These are phyloP conservation scores for Piprites chloris DNA, from an alignment of 2,113 vertebrate genomes.

Conservation along the genomic window DNA sequence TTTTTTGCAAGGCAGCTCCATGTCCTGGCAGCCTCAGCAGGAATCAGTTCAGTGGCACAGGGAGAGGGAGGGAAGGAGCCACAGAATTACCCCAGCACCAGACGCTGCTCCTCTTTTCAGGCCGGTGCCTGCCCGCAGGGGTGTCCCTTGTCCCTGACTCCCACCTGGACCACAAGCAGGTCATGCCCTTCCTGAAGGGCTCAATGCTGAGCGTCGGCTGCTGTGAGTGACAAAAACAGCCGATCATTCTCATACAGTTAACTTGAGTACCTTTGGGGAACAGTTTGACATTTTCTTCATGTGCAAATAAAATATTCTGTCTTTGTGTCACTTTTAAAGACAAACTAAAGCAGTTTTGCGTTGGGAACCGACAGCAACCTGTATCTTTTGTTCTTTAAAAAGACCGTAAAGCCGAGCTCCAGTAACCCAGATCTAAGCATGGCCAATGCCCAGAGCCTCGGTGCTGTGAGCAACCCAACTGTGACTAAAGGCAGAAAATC, in stretches of 20 bases:
- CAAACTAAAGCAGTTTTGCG: not conserved
- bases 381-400: not conserved
- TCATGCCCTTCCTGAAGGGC: not conserved
- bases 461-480: not conserved
- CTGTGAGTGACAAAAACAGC: not conserved
- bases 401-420: not conserved
- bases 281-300: not conserved
- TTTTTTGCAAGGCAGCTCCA: not conserved
- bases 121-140: not conserved
- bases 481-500: not conserved
- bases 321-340: not conserved
- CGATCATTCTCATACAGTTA: not conserved
- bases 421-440: not conserved
- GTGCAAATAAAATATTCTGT: not conserved
- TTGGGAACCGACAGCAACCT: not conserved
- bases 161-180: not conserved
- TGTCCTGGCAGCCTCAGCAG: not conserved
- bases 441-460: not conserved
- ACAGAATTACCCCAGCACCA: rapidly evolving
- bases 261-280: not conserved
- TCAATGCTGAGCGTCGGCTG: not conserved
- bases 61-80: no score
- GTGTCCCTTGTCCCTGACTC: not conserved
- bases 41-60: not conserved
- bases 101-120: not conserved